Evolutionary conservation across 1,140 invertebrate species (phyloP).

Genomic region (Drosophila nasuta): DNA sequence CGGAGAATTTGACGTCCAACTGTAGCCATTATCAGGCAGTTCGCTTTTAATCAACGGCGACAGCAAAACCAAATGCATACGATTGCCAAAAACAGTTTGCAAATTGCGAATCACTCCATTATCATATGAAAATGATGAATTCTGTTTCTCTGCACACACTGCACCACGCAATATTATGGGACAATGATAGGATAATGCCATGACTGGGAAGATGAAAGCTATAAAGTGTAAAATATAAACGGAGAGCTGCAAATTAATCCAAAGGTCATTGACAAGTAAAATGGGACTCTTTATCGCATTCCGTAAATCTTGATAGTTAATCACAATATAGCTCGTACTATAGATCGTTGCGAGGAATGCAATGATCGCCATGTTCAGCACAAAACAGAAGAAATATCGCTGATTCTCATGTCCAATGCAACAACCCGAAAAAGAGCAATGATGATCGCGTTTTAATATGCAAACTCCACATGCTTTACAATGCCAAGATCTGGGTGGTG

Average conservation of each 20-base stretch:
- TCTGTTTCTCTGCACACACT: constrained; percentile 14
- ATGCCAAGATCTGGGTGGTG: constrained; percentile 96
- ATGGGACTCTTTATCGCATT: constrained; percentile 75
- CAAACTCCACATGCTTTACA: constrained; percentile 92
- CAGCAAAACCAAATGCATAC: constrained; percentile 89
- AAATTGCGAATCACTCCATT: constrained; percentile 90
- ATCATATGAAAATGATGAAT: constrained; percentile 86
- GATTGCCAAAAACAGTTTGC: constrained; percentile 89
- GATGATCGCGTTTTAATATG: constrained; percentile 96
- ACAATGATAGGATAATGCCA: constrained; percentile 89
- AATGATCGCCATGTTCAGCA: constrained; percentile 91
- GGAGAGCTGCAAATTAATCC: constrained; percentile 86
- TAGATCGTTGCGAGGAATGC: constrained; percentile 88
- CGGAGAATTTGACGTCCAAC: background rate
- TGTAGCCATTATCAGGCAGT: constrained; percentile 12
- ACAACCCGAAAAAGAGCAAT: constrained; percentile 95
- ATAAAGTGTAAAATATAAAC: constrained; percentile 89
- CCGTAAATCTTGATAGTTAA: background rate
- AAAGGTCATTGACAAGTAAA: constrained; percentile 84
- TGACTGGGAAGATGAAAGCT: constrained; percentile 85
- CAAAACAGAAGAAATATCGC: constrained; percentile 93
- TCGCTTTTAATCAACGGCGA: background rate
- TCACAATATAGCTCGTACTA: constrained; percentile 88
- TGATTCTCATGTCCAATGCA: constrained; percentile 96
- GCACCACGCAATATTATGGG: constrained; percentile 82